Conservation (phyloP, 2,888 invertebrate species). For the Polylopha cassiicola region DNA sequence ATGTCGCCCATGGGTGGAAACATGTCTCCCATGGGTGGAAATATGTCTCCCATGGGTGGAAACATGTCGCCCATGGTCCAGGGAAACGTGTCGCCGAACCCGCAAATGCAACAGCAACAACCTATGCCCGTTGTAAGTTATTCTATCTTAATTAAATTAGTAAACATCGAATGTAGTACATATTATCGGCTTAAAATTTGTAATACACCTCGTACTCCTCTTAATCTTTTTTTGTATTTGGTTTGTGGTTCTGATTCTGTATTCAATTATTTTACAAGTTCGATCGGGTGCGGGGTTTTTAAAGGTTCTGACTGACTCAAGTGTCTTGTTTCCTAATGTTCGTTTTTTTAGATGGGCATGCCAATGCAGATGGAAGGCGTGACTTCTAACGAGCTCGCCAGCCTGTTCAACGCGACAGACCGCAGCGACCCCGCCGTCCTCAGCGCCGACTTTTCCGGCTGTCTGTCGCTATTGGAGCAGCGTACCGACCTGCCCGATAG, state of each 20-base stretch:
- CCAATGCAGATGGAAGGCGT: conserved; percentile 36
- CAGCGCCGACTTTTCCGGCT: conserved; percentile 71
- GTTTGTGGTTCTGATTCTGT: too few relatives aligned
- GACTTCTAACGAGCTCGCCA: conserved; percentile 38
- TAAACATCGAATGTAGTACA: too few relatives aligned
- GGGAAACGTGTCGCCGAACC: conserved; percentile 34
- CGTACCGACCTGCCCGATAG: conserved; percentile 45
- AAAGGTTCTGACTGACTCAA: too few relatives aligned
- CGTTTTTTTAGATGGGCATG: too few relatives aligned
- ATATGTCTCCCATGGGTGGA: conserved; percentile 8
- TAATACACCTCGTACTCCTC: too few relatives aligned
- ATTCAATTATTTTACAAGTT: too few relatives aligned
- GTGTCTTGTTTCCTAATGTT: too few relatives aligned
- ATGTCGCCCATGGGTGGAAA: conserved; percentile 28
- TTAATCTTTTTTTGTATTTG: too few relatives aligned
- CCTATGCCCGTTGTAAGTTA: conserved; percentile 2
- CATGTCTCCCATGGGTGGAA: conserved; percentile 23
- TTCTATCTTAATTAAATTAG: background rate
- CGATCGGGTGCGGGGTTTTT: too few relatives aligned
- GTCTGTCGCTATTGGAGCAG: conserved; percentile 38
- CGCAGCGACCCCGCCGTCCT: conserved; percentile 43
- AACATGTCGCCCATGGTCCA: conserved; percentile 27
- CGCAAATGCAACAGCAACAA: conserved; percentile 10
- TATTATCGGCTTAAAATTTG: too few relatives aligned
- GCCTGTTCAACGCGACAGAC: conserved; percentile 40